These are phyloP conservation scores for Arbacia lixula DNA, from an alignment of 53 echinoderm and acorn worm species.

Conservation along the genomic window DNA sequence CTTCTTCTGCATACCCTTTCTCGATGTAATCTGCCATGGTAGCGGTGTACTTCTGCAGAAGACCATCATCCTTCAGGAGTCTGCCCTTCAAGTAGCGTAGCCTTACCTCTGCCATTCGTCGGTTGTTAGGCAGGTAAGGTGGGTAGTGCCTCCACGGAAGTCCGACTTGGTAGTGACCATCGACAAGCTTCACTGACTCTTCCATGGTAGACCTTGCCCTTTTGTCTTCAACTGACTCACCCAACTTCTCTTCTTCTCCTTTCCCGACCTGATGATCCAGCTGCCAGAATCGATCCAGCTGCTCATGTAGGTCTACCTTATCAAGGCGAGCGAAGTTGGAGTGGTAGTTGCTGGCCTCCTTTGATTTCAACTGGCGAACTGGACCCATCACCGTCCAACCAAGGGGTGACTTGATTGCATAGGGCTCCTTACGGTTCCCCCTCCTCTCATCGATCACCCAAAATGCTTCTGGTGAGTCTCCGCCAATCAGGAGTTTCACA, in stretches of 20 bases:
- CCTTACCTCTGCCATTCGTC: constrained; percentile 38
- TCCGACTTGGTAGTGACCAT: constrained; percentile 55
- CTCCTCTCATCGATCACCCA: constrained; percentile 60
- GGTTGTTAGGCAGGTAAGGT: constrained; percentile 45
- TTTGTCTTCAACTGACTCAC: constrained; percentile 61
- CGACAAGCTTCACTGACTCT: constrained; percentile 25
- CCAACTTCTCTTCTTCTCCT: constrained; percentile 49
- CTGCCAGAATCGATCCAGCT: constrained; percentile 62
- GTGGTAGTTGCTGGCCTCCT: neutral
- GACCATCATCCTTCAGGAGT: constrained; percentile 31
- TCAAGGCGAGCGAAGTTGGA: constrained; percentile 7
- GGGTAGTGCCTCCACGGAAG: constrained; percentile 41
- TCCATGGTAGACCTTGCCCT: constrained; percentile 57
- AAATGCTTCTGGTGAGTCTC: constrained; percentile 65
- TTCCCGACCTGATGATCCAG: constrained; percentile 24
- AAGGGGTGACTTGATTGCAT: constrained; percentile 51
- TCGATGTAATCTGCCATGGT: constrained; percentile 14
- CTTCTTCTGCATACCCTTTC: constrained; percentile 42
- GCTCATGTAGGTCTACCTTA: constrained; percentile 19
- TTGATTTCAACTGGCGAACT: neutral
- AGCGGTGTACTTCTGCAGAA: constrained; percentile 27
- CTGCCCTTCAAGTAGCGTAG: constrained; percentile 34
- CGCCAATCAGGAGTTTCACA: constrained; percentile 53
- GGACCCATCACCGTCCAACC: constrained; percentile 63
- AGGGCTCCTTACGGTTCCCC: constrained; percentile 55